These are phyloP conservation scores for Drosophila leontia DNA, from an alignment of 1,140 invertebrate genomes.

Conservation along the genomic window DNA sequence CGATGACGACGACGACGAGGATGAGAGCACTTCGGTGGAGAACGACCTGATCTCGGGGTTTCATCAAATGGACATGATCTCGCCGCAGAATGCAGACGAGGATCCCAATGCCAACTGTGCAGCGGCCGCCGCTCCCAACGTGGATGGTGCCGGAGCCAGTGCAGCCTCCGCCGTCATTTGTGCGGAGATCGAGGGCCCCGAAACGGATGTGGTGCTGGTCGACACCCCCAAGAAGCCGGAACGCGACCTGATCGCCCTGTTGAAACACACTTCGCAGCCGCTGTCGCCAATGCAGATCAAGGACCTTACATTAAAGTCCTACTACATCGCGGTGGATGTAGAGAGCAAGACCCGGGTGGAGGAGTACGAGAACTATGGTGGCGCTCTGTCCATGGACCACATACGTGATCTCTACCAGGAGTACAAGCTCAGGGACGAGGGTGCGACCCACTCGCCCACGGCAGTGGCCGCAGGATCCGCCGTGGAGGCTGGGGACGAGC, in stretches of 20 bases:
- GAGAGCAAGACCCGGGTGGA: conserved; percentile 83
- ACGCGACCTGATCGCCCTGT: conserved; percentile 87
- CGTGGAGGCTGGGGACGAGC: conserved; percentile 66
- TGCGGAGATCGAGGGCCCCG: conserved; percentile 90
- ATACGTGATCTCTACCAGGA: conserved; percentile 88
- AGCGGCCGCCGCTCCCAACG: conserved; percentile 85
- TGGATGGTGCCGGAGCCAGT: conserved; percentile 86
- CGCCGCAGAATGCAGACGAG: conserved; percentile 72
- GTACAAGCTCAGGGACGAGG: conserved; percentile 87
- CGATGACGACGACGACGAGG: conserved; percentile 85
- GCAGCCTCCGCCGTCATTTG: conserved; percentile 87
- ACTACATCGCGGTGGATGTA: conserved; percentile 88
- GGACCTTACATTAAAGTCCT: conserved; percentile 79
- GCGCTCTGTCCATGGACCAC: conserved; percentile 86
- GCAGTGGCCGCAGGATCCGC: conserved; percentile 31
- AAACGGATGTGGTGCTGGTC: conserved; percentile 89
- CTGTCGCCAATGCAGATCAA: conserved; percentile 61
- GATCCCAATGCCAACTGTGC: conserved; percentile 87
- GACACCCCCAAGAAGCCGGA: conserved; percentile 89
- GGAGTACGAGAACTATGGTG: conserved; percentile 74
- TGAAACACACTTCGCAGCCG: conserved; percentile 85
- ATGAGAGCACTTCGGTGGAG: conserved; percentile 86
- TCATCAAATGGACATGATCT: conserved; percentile 84
- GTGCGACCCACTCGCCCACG: conserved; percentile 76
- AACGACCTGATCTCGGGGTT: conserved; percentile 85